Conservation (phyloP, 2,888 invertebrate species). For the Choreutis nemorana region DNA sequence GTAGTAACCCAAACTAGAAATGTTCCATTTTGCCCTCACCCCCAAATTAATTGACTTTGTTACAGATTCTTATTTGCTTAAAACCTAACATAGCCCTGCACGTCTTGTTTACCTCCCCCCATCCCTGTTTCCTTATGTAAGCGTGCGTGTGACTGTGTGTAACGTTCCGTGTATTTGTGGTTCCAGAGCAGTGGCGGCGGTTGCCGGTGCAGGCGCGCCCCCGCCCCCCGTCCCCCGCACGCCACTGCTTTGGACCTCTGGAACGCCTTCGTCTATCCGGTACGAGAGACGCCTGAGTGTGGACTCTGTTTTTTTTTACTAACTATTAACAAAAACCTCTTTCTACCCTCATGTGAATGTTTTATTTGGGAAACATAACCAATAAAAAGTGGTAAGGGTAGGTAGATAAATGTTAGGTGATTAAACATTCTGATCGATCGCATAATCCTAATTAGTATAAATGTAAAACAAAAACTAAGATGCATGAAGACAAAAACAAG, state of each 20-base stretch:
- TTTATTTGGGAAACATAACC: too few relatives aligned
- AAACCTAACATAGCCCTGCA: neutral
- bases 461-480: too few relatives aligned
- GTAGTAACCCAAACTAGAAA: too few relatives aligned
- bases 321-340: constrained; percentile 10
- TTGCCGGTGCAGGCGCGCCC: constrained; percentile 66
- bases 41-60: too few relatives aligned
- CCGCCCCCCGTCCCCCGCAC: constrained; percentile 74
- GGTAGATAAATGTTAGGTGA: too few relatives aligned
- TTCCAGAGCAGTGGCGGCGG: constrained; percentile 69
- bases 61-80: too few relatives aligned
- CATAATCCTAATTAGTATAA: too few relatives aligned
- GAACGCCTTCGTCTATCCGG: constrained; percentile 73
- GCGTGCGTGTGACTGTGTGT: constrained; percentile 27
- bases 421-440: too few relatives aligned
- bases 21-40: too few relatives aligned
- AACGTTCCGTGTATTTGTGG: constrained; percentile 60
- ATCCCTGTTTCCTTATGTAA: neutral
- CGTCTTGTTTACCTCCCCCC: neutral
- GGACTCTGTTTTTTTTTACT: constrained; percentile 13
- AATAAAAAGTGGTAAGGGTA: too few relatives aligned
- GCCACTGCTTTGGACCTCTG: constrained; percentile 72
- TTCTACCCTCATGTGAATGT: too few relatives aligned
- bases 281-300: constrained; percentile 62
- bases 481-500: too few relatives aligned